These are phyloP conservation scores for Drosophila vallismaia DNA, from an alignment of 2,888 invertebrate genomes.

Conservation along the genomic window DNA sequence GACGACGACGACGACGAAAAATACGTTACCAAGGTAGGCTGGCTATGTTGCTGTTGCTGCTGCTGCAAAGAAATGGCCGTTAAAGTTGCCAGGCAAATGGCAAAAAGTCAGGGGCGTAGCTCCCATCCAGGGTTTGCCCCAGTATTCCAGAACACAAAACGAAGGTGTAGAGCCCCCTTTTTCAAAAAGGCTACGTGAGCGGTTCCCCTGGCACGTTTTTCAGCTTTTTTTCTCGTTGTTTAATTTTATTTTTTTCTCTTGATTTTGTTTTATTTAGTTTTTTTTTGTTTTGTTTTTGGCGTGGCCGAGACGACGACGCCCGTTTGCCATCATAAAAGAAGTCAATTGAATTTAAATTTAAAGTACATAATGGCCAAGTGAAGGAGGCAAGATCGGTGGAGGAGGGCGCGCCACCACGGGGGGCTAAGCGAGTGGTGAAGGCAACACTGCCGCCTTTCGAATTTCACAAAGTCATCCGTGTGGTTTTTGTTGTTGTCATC, in stretches of 20 bases:
- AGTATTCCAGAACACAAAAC: slow-evolving; percentile 30
- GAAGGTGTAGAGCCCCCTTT: slow-evolving; percentile 33
- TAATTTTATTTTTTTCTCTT: slow-evolving; percentile 28
- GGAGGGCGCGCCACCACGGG: not conserved
- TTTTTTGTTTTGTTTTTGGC: slow-evolving; percentile 48
- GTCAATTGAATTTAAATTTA: slow-evolving; percentile 80
- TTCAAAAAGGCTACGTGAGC: slow-evolving; percentile 59
- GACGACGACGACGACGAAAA: slow-evolving; percentile 48
- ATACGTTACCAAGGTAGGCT: slow-evolving; percentile 76
- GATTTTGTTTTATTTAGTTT: slow-evolving; percentile 30
- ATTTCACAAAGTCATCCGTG: slow-evolving; percentile 77
- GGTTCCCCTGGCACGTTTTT: slow-evolving; percentile 70
- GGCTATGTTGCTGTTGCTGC: slow-evolving; percentile 11
- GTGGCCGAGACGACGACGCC: slow-evolving; percentile 72
- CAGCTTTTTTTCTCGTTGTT: slow-evolving; percentile 39
- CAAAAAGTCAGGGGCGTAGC: slow-evolving; percentile 73
- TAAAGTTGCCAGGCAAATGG: slow-evolving; percentile 75
- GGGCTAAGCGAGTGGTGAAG: slow-evolving; percentile 26
- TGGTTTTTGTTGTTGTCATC: slow-evolving; percentile 54
- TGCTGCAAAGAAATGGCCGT: slow-evolving; percentile 71
- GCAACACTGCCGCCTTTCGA: slow-evolving; percentile 70
- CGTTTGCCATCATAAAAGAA: slow-evolving; percentile 78
- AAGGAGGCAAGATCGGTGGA: slow-evolving; percentile 23
- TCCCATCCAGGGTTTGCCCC: slow-evolving; percentile 33
- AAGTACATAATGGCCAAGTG: slow-evolving; percentile 75